Evolutionary conservation across 35 echinoderm and acorn worm genomes (phyloP).

Genomic region (Apostichopus japonicus): DNA sequence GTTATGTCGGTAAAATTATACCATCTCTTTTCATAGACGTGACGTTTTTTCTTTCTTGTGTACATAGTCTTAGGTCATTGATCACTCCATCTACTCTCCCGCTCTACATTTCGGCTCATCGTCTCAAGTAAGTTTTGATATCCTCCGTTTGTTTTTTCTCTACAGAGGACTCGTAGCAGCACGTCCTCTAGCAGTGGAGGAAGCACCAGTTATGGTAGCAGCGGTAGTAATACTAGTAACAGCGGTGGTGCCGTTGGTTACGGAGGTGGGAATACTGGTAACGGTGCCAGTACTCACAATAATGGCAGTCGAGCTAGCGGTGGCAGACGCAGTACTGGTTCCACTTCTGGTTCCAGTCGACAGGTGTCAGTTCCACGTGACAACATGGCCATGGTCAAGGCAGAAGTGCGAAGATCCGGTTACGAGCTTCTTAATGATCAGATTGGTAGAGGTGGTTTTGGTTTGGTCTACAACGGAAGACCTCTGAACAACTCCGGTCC

Average conservation of each 20-base stretch:
- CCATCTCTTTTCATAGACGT: too few species aligned
- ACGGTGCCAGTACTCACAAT: neutral
- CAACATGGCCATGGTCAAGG: neutral
- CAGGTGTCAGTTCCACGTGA: neutral
- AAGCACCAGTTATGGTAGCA: neutral
- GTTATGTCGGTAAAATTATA: too few species aligned
- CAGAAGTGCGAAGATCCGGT: neutral
- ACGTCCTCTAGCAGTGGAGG: too few species aligned
- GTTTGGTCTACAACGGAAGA: slow-evolving; percentile 28
- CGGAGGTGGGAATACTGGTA: neutral
- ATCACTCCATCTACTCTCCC: too few species aligned
- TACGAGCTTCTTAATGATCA: slow-evolving; percentile 16
- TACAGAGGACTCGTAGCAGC: too few species aligned
- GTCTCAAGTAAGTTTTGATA: too few species aligned
- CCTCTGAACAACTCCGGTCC: too few species aligned
- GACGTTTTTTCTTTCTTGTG: too few species aligned
- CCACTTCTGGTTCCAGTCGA: neutral
- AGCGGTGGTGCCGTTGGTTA: neutral
- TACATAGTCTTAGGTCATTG: too few species aligned
- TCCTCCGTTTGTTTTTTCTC: too few species aligned
- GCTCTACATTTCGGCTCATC: too few species aligned
- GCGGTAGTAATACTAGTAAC: neutral
- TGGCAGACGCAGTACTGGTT: neutral
- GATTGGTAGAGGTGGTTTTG: slow-evolving; percentile 20
- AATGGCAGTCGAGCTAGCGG: neutral